A percentile compares a stretch with the other conserved stretches of the same genome.
These are phyloP conservation scores for Trachymyrmex septentrionalis DNA, from an alignment of 1,140 invertebrate genomes.

Conservation along the genomic window DNA sequence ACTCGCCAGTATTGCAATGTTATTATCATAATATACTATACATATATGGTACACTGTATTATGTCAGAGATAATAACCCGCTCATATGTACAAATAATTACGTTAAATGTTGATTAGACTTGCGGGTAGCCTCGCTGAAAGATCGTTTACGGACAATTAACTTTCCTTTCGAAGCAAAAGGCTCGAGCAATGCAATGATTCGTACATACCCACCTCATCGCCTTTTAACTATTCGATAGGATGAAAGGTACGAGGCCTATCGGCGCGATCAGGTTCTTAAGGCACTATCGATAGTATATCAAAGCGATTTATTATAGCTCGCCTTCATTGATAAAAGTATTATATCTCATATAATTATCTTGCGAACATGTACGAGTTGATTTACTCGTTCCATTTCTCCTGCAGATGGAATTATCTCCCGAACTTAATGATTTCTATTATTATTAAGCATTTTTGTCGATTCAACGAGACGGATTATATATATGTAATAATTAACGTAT, in stretches of 20 bases:
- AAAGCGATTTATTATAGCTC: slow-evolving; percentile 1
- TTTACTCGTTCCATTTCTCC: background rate
- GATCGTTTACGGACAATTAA: slow-evolving; percentile 56
- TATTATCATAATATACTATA: background rate
- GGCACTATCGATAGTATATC: slow-evolving; percentile 2
- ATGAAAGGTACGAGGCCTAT: background rate
- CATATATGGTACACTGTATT: background rate
- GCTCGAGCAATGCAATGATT: slow-evolving; percentile 22
- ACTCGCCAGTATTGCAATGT: background rate
- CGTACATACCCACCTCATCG: background rate
- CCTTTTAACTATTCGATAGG: slow-evolving; percentile 18
- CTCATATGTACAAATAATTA: slow-evolving; percentile 31
- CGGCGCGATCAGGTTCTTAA: slow-evolving; percentile 6
- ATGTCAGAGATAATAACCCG: slow-evolving; percentile 25
- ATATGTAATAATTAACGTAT: slow-evolving; percentile 25
- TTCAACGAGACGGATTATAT: background rate
- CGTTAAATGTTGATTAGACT: slow-evolving; percentile 45
- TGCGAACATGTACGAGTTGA: background rate
- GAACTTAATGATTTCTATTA: slow-evolving; percentile 5
- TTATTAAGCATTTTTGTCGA: background rate
- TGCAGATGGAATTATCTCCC: slow-evolving; percentile 8
- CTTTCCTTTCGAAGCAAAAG: slow-evolving; percentile 31
- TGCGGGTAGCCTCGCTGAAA: background rate
- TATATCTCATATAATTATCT: background rate
- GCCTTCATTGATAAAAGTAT: slow-evolving; percentile 6